A percentile compares a stretch with the other conserved stretches of the same genome.
These are phyloP conservation scores for Antitype chi DNA, from an alignment of 2,888 invertebrate genomes.

Conservation along the genomic window DNA sequence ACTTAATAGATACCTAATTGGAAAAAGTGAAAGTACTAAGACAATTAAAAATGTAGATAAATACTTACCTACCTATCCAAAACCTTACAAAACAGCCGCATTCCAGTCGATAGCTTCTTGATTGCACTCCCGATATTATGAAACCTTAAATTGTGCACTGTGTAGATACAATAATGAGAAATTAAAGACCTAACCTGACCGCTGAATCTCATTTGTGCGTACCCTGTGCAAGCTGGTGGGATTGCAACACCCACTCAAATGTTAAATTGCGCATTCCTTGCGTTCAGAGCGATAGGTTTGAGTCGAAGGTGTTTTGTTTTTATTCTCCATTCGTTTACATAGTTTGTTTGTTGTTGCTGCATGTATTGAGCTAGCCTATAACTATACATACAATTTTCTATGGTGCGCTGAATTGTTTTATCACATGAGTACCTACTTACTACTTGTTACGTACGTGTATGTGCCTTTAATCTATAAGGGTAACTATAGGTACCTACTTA, in stretches of 20 bases:
- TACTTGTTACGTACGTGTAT: not conserved
- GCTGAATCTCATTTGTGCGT: conserved; percentile 57
- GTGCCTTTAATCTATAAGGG: not conserved
- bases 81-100: conserved; percentile 31
- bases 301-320: conserved; percentile 59
- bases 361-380: conserved; percentile 34
- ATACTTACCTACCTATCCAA: not conserved
- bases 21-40: conserved; percentile 19
- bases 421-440: conserved; percentile 19
- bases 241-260: conserved; percentile 68
- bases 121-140: conserved; percentile 33
- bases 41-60: conserved; percentile 9
- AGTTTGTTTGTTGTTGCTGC: conserved; percentile 42
- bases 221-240: conserved; percentile 36
- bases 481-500: not conserved
- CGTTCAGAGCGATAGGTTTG: conserved; percentile 65
- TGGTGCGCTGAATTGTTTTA: conserved; percentile 35
- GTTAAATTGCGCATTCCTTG: conserved; percentile 73
- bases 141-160: conserved; percentile 27
- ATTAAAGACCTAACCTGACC: conserved; percentile 53
- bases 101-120: conserved; percentile 42
- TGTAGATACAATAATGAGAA: conserved; percentile 43
- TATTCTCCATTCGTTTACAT: conserved; percentile 42
- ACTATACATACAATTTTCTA: conserved; percentile 43
- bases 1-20: not conserved